A percentile compares a stretch with the other conserved stretches of the same genome.
These are phyloP conservation scores for Gambusia holbrooki DNA, from an alignment of 2,113 vertebrate species.

Conservation along the genomic window DNA sequence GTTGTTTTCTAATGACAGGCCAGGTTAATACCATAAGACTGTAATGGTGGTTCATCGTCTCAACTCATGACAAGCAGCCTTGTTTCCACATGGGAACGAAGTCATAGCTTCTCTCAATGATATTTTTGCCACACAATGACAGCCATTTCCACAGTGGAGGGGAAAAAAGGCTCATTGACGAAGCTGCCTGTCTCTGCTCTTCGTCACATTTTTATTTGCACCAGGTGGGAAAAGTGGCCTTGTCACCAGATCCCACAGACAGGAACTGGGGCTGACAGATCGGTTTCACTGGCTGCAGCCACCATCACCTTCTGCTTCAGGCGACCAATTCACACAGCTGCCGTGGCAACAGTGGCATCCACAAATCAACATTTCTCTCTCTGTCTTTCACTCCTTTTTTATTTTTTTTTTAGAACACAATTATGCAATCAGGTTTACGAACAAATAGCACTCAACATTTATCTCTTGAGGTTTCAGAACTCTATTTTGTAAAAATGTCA, in stretches of 20 bases:
- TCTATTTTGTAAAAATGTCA: conserved; percentile 12
- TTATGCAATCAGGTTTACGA: background rate
- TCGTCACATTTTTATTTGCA: conserved; percentile 50
- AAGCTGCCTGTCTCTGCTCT: background rate
- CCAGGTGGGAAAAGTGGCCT: conserved; percentile 43
- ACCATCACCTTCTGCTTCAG: conserved; percentile 8
- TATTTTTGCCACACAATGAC: background rate
- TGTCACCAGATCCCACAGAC: conserved; percentile 63
- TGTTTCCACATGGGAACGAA: conserved; percentile 25
- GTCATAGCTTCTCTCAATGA: conserved; percentile 8
- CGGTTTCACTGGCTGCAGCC: conserved; percentile 47
- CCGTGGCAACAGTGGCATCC: conserved; percentile 4
- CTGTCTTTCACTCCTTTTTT: background rate
- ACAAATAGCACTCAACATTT: conserved; percentile 1
- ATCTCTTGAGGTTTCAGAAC: background rate
- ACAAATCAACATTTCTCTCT: conserved; percentile 2
- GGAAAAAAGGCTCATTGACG: conserved; percentile 10
- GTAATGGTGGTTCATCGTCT: conserved; percentile 44
- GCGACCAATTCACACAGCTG: background rate
- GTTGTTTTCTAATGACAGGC: conserved; percentile 51
- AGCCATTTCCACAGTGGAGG: background rate
- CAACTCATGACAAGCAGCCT: conserved; percentile 48
- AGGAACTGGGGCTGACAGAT: conserved; percentile 63
- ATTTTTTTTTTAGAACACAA: background rate
- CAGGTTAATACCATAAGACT: conserved; percentile 44